Conservation (phyloP, 2,888 invertebrate genomes). For the Drosophila silvestris region DNA sequence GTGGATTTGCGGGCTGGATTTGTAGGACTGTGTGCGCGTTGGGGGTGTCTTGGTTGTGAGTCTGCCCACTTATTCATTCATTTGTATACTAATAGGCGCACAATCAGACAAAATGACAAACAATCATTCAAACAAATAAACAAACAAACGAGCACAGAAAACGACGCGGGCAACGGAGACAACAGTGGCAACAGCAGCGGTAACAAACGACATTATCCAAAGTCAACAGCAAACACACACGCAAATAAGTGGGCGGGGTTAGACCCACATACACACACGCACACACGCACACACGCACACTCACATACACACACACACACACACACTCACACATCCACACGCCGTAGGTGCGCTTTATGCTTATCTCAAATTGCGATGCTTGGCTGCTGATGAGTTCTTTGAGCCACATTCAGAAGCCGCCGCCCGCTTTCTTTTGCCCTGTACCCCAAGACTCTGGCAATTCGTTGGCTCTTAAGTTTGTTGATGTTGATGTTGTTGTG, state of each 20-base stretch:
- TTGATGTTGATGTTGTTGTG: constrained; percentile 36
- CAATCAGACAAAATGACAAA: constrained; percentile 75
- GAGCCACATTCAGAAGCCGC: constrained; percentile 13
- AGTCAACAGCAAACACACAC: constrained; percentile 67
- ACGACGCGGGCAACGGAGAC: constrained; percentile 16
- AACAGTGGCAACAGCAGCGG: constrained; percentile 28
- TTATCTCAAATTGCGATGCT: constrained; percentile 76
- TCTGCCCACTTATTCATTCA: constrained; percentile 75
- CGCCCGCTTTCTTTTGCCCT: neutral
- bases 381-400: constrained; percentile 73
- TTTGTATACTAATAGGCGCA: constrained; percentile 80
- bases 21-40: constrained; percentile 17
- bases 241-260: neutral
- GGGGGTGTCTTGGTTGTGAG: constrained; percentile 13
- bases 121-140: constrained; percentile 69
- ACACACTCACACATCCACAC: neutral
- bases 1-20: constrained; percentile 4
- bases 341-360: constrained; percentile 76
- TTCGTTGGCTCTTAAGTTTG: constrained; percentile 60
- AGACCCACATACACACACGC: constrained; percentile 25
- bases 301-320: constrained; percentile 1
- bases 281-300: constrained; percentile 9
- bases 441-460: constrained; percentile 46
- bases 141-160: constrained; percentile 25
- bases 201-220: constrained; percentile 79